These are phyloP conservation scores for Dasysyrphus tricinctus DNA, from an alignment of 2,888 invertebrate species.

Conservation along the genomic window DNA sequence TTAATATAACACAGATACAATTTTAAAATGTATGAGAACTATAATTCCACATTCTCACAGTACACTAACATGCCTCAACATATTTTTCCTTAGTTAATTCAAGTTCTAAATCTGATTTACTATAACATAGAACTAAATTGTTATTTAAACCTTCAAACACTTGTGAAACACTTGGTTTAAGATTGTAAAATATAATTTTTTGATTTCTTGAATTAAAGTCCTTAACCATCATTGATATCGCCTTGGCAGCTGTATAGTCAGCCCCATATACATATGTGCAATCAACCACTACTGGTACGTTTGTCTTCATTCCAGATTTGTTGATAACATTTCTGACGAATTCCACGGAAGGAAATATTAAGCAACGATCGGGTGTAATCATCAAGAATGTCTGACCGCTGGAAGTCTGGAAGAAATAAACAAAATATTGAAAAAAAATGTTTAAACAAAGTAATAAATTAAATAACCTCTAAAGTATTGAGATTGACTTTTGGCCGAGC, in stretches of 20 bases:
- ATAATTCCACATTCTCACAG: too few relatives aligned
- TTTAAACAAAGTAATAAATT: conserved; percentile 18
- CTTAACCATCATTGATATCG: conserved; percentile 89
- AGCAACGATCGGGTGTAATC: conserved; percentile 93
- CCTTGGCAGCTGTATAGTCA: conserved; percentile 93
- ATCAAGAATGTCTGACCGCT: conserved; percentile 90
- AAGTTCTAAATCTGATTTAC: conserved; percentile 77
- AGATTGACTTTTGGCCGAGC: conserved; percentile 94
- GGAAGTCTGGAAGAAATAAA: conserved; percentile 84
- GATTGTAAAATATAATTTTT: conserved; percentile 92
- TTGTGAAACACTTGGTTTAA: conserved; percentile 92
- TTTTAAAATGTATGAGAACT: too few relatives aligned
- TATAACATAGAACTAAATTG: conserved; percentile 80
- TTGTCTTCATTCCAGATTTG: conserved; percentile 89
- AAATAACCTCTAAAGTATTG: conserved; percentile 89
- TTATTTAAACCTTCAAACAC: conserved; percentile 88
- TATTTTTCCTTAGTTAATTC: conserved; percentile 61
- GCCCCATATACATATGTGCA: conserved; percentile 95
- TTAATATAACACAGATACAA: not conserved
- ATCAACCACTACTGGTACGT: conserved; percentile 91
- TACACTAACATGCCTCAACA: not conserved
- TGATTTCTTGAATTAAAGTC: conserved; percentile 90
- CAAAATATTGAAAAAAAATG: not conserved
- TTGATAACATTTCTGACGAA: conserved; percentile 93
- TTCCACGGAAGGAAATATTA: conserved; percentile 96